Evolutionary conservation across 2,797 vertebrate species (phyloP), one percentile per base, ranked within the genome.

Genomic region (Cynodonichthys magdalenae): DNA sequence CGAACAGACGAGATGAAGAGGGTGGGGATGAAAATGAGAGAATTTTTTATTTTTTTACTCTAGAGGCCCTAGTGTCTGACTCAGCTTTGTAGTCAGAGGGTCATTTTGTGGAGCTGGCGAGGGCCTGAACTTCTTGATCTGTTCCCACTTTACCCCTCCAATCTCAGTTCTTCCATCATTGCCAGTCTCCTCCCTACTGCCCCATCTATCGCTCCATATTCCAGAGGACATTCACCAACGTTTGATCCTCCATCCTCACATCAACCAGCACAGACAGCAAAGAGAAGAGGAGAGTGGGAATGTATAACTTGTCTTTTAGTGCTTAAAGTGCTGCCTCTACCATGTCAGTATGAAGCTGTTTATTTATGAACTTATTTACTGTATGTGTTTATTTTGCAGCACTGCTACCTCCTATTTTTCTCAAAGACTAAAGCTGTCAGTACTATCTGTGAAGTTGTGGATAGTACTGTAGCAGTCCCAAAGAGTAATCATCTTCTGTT

Each of bases 251-350:
- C 83, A 77, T 75, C 83, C 71, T 77, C 70, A 70, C 85, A 90
- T 91, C 89, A 88, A 83, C 89, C 90, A 90, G 67, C 78, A 74
- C 72, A 79, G 88, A 85, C 85, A 87, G 86, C 66, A 53, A 59
- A 51, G 68, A 79, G 75, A 82, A 69, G 72, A 71, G 54, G 69
- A 70, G 71, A 60, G 77, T 63, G 70, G 39, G 66, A 75, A 80
- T 61, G 76, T 80, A 80, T 83, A 75, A 80, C 57, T 76, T 39
- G 70, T 83, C 79, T 87, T 81, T 78, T 73, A 68, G 15, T 66
- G 89, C 90, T 89, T 85, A 79, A 87, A 87, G 87, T 91, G 85
- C 79, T 76, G 79, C 90, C 82, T 92, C 80, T 69, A 74, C 75
- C 84, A 71, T 88, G 85, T 89, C 88, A 85, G 77, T 84, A 76